Evolutionary conservation across 2,888 invertebrate species (phyloP), one percentile per base, ranked within the genome.

Genomic region (Orthosia gothica): DNA sequence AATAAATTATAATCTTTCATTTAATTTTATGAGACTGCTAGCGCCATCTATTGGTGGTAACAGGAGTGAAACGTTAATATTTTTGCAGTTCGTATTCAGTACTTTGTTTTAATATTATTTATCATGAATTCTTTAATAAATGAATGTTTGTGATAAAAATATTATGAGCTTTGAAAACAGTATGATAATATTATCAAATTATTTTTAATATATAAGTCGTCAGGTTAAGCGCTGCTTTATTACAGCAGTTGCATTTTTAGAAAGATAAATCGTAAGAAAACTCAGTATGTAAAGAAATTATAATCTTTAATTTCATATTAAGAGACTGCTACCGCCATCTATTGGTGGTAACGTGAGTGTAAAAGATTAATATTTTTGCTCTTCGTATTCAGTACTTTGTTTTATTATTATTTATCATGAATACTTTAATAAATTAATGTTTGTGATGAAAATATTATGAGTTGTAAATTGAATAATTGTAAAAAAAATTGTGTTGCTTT

Each of bases 301-400:
- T n/a, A 13, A 40, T 32, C 11, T 32, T 9, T n/a, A 4, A 40
- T 23, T 54, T 13, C 7, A 23, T 55, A 47, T 57, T 66, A 66
- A 9, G 55, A 47, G n/a, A 83, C 75, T 65, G 15, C 49, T 74
- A 67, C 0, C 70, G 63, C 78, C 75, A 83, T 83, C 83, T 83
- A 58, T 75, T 67, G 50, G 18, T n/a, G 23, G 40, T 32, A 11
- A 54, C 23, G n/a, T 0, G 15, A 32, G 57, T 7, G 9, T 23
- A 16, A 7, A 1, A 45, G 9, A 40, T 69, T n/a, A 40, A 23
- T 58, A 2, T 20, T 70, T 18, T 40, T 40, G 15, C 13, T 45
- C 2, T 45, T n/a, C 18, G 2, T 13, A 18, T 32, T 45, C 11
- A 52, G 2, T 26, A 15, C 50, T 26, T 45, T 26, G 1, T 18